Conservation (phyloP, 2,888 invertebrate genomes). For the Empis livida region DNA sequence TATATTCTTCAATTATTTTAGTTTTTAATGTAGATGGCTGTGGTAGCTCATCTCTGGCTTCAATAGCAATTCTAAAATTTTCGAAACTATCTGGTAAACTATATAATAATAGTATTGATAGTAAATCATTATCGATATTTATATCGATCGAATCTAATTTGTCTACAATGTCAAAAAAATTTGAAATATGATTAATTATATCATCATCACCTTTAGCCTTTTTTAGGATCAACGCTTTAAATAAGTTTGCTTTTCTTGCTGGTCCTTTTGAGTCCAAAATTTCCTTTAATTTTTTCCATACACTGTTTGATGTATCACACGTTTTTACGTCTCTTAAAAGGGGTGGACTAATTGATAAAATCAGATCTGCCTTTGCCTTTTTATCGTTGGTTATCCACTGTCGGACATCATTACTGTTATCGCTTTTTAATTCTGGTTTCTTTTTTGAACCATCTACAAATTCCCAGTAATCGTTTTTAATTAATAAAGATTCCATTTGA, state of each 20-base stretch:
- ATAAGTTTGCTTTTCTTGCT: conserved; percentile 8
- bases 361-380: conserved; percentile 10
- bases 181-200: conserved; percentile 3
- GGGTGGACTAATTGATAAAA: conserved; percentile 9
- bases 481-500: conserved; percentile 1
- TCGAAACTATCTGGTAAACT: conserved; percentile 4
- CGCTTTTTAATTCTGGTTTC: too few species aligned
- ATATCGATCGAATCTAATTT: conserved; percentile 7
- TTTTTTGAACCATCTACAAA: neutral
- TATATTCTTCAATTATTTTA: conserved; percentile 4
- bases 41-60: conserved; percentile 5
- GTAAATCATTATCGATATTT: conserved; percentile 4
- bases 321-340: conserved; percentile 8
- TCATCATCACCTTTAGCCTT: conserved; percentile 6
- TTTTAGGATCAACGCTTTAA: conserved; percentile 9
- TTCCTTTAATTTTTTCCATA: conserved; percentile 6
- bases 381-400: conserved; percentile 7
- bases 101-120: conserved; percentile 8
- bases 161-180: conserved; percentile 8
- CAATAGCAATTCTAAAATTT: conserved; percentile 6
- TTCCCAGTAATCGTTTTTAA: conserved; percentile 1
- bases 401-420: neutral
- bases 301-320: conserved; percentile 5
- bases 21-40: neutral
- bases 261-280: conserved; percentile 8